A percentile compares a stretch with the other conserved stretches of the same genome.
phyloP scores from a whole-genome alignment of 2,113 vertebrate genomes.

The Piaya cayana region DNA sequence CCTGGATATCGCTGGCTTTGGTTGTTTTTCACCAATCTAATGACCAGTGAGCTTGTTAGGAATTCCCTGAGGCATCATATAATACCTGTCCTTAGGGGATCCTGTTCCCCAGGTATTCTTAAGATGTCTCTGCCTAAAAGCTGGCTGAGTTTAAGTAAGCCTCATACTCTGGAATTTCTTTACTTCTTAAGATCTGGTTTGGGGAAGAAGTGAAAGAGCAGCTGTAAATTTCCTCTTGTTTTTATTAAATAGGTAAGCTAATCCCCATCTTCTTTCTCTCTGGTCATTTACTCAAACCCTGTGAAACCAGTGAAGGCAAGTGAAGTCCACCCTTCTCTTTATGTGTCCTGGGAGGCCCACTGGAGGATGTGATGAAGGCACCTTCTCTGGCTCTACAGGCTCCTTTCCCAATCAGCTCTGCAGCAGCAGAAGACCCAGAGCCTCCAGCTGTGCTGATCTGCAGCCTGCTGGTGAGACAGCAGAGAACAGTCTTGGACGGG shows the following conservation, averaged over 20 bases:
- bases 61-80: not conserved
- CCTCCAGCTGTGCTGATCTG: not conserved
- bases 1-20: not conserved
- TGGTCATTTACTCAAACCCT: not conserved
- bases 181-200: not conserved
- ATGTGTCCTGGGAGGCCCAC: not conserved
- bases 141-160: not conserved
- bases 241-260: not conserved
- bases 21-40: not conserved
- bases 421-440: not conserved
- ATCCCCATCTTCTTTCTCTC: not conserved
- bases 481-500: not conserved
- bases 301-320: not conserved
- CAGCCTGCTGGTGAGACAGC: not conserved
- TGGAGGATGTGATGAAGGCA: not conserved
- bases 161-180: not conserved
- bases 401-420: not conserved
- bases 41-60: not conserved
- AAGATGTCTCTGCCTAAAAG: not conserved
- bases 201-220: not conserved
- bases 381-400: not conserved
- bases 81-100: not conserved
- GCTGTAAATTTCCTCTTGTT: not conserved
- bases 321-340: not conserved
- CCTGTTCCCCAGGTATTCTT: not conserved